Percentiles rank a stretch among this genome's conserved stretches.
Evolutionary conservation across 2,797 vertebrate species (phyloP).

Genomic region (Lerista edwardsae): DNA sequence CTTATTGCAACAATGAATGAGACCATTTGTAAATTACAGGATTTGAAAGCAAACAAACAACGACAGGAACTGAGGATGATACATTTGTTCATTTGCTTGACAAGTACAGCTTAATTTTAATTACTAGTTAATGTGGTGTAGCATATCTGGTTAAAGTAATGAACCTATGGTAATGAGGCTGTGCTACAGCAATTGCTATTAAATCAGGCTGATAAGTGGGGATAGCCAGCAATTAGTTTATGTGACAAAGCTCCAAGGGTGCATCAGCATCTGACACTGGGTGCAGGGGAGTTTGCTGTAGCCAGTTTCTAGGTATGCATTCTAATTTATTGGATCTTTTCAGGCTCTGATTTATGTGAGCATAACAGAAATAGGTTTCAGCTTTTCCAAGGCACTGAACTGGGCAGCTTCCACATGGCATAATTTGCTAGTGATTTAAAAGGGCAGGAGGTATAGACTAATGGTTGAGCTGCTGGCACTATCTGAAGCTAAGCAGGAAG

Average conservation of each 20-base stretch:
- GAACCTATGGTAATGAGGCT: constrained; percentile 54
- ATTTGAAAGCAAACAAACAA: constrained; percentile 45
- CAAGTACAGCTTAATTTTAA: constrained; percentile 68
- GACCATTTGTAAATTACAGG: constrained; percentile 57
- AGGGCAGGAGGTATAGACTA: no score
- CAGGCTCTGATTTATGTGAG: constrained; percentile 31
- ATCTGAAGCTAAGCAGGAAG: no score
- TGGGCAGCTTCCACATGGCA: constrained; percentile 4
- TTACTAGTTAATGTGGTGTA: constrained; percentile 65
- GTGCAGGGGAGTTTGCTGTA: background rate
- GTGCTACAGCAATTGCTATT: constrained; percentile 54
- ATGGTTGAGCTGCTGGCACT: no score
- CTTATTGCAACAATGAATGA: constrained; percentile 57
- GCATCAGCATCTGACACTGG: constrained; percentile 13
- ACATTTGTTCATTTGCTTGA: constrained; percentile 57
- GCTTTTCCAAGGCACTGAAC: constrained; percentile 37
- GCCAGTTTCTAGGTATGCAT: constrained; percentile 1
- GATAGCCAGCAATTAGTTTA: constrained; percentile 52
- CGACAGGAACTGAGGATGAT: constrained; percentile 53
- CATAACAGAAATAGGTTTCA: constrained; percentile 21
- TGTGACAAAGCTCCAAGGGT: constrained; percentile 49
- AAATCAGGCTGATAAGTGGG: constrained; percentile 57
- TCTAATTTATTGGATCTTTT: constrained; percentile 6
- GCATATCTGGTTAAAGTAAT: constrained; percentile 61
- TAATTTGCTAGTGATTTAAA: constrained; percentile 1